Conservation (phyloP, 2,888 invertebrate species). For the Drosophila paramelanica region DNA sequence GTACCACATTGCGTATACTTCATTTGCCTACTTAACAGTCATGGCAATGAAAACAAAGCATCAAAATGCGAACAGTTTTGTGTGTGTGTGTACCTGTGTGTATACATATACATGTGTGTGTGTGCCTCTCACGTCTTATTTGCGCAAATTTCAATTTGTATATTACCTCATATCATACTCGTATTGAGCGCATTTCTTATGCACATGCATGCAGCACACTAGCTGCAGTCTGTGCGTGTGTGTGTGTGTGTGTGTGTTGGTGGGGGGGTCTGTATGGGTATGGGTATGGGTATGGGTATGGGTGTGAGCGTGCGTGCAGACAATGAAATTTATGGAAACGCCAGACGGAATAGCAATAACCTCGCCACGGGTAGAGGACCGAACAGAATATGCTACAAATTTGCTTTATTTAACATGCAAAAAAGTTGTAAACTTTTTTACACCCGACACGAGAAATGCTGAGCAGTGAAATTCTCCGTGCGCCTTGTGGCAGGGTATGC, state of each 20-base stretch:
- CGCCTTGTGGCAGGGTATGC: slow-evolving; percentile 35
- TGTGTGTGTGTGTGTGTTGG: slow-evolving; percentile 3
- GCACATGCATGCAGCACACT: slow-evolving; percentile 46
- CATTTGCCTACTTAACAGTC: slow-evolving; percentile 39
- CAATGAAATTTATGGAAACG: slow-evolving; percentile 75
- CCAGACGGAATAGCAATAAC: slow-evolving; percentile 53
- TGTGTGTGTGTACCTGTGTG: slow-evolving; percentile 5
- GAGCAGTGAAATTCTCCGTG: background rate
- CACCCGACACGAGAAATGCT: slow-evolving; percentile 12
- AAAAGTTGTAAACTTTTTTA: slow-evolving; percentile 66
- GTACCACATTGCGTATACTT: slow-evolving; percentile 34
- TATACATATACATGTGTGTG: slow-evolving; percentile 1
- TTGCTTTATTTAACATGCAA: slow-evolving; percentile 74
- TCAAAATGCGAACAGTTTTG: background rate
- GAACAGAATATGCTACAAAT: slow-evolving; percentile 70
- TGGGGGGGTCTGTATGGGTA: slow-evolving; percentile 9
- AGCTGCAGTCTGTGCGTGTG: slow-evolving; percentile 3
- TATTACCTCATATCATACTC: slow-evolving; percentile 71
- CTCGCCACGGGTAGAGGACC: slow-evolving; percentile 36
- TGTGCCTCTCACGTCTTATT: slow-evolving; percentile 60
- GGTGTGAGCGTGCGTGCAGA: slow-evolving; percentile 52
- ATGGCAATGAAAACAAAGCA: slow-evolving; percentile 30
- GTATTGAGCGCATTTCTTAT: slow-evolving; percentile 70
- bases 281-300: slow-evolving; percentile 12
- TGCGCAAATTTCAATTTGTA: slow-evolving; percentile 78